Evolutionary conservation across 2,888 invertebrate species (phyloP).

Genomic region (Nomada ruficornis): DNA sequence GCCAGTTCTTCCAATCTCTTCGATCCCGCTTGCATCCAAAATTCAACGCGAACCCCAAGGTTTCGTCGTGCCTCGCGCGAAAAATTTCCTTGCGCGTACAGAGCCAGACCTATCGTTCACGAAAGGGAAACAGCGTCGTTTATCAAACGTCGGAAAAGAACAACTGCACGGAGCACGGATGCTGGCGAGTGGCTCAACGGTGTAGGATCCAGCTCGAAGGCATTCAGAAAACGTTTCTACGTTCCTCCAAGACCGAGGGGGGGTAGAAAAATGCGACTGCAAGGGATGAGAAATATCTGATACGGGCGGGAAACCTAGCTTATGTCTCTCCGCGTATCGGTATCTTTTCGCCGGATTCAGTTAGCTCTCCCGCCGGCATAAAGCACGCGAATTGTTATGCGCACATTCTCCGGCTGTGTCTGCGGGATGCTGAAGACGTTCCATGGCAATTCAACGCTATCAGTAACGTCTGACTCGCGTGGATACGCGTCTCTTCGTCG

Average conservation of each 20-base stretch:
- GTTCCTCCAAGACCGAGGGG: background rate
- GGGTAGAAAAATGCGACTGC: slow-evolving; percentile 41
- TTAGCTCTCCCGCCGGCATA: slow-evolving; percentile 38
- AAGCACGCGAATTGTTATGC: slow-evolving; percentile 68
- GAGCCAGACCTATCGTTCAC: slow-evolving; percentile 17
- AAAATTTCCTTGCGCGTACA: background rate
- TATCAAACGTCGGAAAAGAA: slow-evolving; percentile 28
- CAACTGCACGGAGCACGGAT: slow-evolving; percentile 3
- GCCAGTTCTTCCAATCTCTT: too few species aligned
- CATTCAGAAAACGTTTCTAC: slow-evolving; percentile 38
- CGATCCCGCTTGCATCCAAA: background rate
- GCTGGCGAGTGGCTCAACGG: background rate
- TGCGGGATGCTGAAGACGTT: slow-evolving; percentile 57
- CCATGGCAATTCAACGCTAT: slow-evolving; percentile 63
- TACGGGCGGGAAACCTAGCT: slow-evolving; percentile 48
- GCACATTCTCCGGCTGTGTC: slow-evolving; percentile 46
- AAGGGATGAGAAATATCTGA: slow-evolving; percentile 57
- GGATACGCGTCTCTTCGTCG: slow-evolving; percentile 45
- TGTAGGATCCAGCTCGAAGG: slow-evolving; percentile 12
- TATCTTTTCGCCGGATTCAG: slow-evolving; percentile 60
- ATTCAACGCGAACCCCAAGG: background rate
- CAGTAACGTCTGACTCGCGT: slow-evolving; percentile 59
- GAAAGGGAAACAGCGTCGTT: slow-evolving; percentile 3
- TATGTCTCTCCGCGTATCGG: slow-evolving; percentile 36
- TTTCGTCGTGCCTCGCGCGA: background rate